These are phyloP conservation scores for Mustela lutreola DNA, from an alignment of 2,113 vertebrate genomes.

Conservation along the genomic window DNA sequence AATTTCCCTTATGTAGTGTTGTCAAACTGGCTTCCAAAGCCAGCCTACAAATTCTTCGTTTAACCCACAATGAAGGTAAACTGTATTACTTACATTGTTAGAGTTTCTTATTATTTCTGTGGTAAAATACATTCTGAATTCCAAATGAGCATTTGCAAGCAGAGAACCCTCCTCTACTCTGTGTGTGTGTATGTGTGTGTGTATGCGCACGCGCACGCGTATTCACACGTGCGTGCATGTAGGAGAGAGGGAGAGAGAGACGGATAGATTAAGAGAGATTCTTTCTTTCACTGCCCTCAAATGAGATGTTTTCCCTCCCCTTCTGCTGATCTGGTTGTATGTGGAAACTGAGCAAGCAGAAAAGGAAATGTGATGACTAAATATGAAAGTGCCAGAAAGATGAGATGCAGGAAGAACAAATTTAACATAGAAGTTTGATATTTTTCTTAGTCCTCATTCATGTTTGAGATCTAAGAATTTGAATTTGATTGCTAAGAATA, in stretches of 20 bases:
- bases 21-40: neutral
- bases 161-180: neutral
- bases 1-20: neutral
- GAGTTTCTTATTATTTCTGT: conserved; percentile 45
- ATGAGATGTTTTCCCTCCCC: neutral
- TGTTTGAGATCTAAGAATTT: conserved; percentile 53
- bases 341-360: neutral
- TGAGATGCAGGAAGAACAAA: neutral
- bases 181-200: neutral
- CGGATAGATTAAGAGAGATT: neutral
- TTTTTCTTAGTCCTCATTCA: conserved; percentile 62
- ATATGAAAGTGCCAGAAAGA: conserved; percentile 46
- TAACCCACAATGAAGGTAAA: neutral
- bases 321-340: neutral
- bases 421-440: neutral
- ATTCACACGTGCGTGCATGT: neutral
- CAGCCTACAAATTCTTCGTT: neutral
- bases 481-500: conserved; percentile 30
- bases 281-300: neutral
- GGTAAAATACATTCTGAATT: neutral
- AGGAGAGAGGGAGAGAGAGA: neutral
- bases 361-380: conserved; percentile 31
- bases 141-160: neutral
- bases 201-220: accelerated
- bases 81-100: neutral